Conservation (phyloP, 1,140 invertebrate genomes). For the Drosophila saltans region DNA sequence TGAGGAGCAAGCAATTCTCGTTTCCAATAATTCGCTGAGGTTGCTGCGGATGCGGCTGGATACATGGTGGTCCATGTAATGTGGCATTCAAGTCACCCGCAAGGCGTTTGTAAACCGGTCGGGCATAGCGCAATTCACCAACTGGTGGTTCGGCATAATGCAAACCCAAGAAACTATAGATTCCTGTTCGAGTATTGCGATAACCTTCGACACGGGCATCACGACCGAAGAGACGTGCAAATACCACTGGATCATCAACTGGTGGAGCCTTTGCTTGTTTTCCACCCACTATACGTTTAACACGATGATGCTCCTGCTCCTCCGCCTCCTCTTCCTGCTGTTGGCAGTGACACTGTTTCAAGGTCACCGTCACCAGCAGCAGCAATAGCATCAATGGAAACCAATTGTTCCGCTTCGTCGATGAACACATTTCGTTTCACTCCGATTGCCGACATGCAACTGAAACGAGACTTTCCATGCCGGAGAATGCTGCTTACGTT, state of each 20-base stretch:
- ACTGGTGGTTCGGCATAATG: slow-evolving; percentile 88
- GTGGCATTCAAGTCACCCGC: slow-evolving; percentile 85
- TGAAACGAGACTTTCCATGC: slow-evolving; percentile 29
- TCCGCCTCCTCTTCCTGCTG: background rate
- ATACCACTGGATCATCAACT: slow-evolving; percentile 86
- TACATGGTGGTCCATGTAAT: slow-evolving; percentile 84
- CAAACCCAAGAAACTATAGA: slow-evolving; percentile 88
- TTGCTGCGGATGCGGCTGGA: slow-evolving; percentile 84
- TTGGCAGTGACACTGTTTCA: slow-evolving; percentile 17
- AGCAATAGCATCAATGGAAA: slow-evolving; percentile 11
- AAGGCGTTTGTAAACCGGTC: slow-evolving; percentile 84
- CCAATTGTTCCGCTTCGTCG: slow-evolving; percentile 53
- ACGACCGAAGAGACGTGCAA: slow-evolving; percentile 84
- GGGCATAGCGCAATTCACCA: slow-evolving; percentile 86
- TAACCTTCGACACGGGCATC: slow-evolving; percentile 84
- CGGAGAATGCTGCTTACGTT: slow-evolving; percentile 46
- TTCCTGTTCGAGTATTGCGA: slow-evolving; percentile 83
- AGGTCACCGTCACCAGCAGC: slow-evolving; percentile 39
- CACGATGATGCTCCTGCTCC: slow-evolving; percentile 53
- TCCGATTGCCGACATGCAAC: slow-evolving; percentile 64
- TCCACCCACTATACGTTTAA: slow-evolving; percentile 86
- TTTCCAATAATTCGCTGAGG: slow-evolving; percentile 83
- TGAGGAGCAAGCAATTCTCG: slow-evolving; percentile 91
- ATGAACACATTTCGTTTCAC: slow-evolving; percentile 53
- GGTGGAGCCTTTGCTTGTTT: slow-evolving; percentile 84